These are phyloP conservation scores for Poeciliopsis gracilis DNA, from an alignment of 2,797 vertebrate species.

Conservation along the genomic window DNA sequence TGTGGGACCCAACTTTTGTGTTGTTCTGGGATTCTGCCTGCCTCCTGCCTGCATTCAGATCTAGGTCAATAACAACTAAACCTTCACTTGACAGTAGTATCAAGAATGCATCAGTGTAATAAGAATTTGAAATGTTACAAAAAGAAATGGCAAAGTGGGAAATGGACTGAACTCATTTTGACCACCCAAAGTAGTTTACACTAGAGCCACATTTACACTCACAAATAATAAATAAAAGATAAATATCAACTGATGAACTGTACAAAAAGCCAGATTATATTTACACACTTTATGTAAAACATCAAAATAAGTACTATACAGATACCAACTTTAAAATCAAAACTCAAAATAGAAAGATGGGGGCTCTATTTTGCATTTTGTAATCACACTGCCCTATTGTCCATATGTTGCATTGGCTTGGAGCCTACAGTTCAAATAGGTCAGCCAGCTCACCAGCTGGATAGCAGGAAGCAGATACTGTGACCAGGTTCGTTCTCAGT, in stretches of 20 bases:
- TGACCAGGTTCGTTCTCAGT: slow-evolving; percentile 40
- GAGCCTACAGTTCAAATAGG: slow-evolving; percentile 38
- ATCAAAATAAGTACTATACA: neutral
- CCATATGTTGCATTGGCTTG: slow-evolving; percentile 40
- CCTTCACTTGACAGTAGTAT: neutral
- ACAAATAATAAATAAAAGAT: neutral
- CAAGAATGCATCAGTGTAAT: neutral
- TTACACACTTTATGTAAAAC: neutral
- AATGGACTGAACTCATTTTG: no score
- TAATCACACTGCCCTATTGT: slow-evolving; percentile 16
- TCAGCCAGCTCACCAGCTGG: slow-evolving; percentile 52
- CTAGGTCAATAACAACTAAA: neutral
- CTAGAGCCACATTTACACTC: no score
- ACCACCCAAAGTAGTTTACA: no score
- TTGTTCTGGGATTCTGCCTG: neutral
- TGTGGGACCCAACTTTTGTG: neutral
- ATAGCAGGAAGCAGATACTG: slow-evolving; percentile 42
- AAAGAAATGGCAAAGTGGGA: neutral
- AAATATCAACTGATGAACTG: neutral
- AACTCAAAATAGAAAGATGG: neutral
- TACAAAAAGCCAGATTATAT: neutral
- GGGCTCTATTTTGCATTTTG: neutral
- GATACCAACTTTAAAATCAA: neutral
- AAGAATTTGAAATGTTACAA: neutral
- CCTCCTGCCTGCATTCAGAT: neutral